Base-by-base conservation (phyloP, 1,140 invertebrate species). In the Drosophila burlai region DNA sequence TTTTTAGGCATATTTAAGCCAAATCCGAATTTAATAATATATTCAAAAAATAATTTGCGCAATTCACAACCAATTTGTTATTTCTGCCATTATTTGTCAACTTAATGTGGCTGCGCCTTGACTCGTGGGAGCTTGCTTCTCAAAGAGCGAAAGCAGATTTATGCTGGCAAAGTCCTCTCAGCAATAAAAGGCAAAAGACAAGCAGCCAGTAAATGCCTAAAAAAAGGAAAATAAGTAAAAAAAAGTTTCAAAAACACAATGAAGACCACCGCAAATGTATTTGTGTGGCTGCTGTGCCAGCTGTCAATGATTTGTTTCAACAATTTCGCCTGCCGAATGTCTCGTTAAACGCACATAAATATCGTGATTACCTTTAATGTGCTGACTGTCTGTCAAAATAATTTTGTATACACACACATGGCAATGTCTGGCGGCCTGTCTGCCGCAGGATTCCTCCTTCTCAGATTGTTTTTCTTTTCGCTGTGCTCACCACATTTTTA, bases 291-390 rank as follows among this genome's bases (percentile, higher is more conserved):
- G 62, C 47, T 71, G 61, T 64, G 77, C 58, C 83, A 87, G 83
- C 84, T 87, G 83, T 83, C 83, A 89, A 87, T 87, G 84, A 87
- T 89, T 87, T 87, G 83, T 87, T 89, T 89, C 73, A 78, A 89
- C 80, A 77, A 89, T 78, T 80, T 89, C 58, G 76, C 63, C 67
- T 67, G 77, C 77, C 72, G 76, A 78, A 60, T 59, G 72, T 87
- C 84, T 87, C 84, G 72, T 87, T 87, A 87, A 87, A 83, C 72
- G 80, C 64, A 89, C 84, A 89, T 89, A 87, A 87, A 87, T 83
- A 87, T 89, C 74, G 81, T 87, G 81, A 81, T 87, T 87, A 89
- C 84, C 83, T 77, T 74, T 89, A 87, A 87, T 89, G 84, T 83
- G 80, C 84, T 61, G 59, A 75, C 83, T 78, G 80, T 55, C 72